A percentile compares a stretch with the other conserved stretches of the same genome.
Conservation (phyloP, 2,797 vertebrate genomes). For the Graptemys geographica region DNA sequence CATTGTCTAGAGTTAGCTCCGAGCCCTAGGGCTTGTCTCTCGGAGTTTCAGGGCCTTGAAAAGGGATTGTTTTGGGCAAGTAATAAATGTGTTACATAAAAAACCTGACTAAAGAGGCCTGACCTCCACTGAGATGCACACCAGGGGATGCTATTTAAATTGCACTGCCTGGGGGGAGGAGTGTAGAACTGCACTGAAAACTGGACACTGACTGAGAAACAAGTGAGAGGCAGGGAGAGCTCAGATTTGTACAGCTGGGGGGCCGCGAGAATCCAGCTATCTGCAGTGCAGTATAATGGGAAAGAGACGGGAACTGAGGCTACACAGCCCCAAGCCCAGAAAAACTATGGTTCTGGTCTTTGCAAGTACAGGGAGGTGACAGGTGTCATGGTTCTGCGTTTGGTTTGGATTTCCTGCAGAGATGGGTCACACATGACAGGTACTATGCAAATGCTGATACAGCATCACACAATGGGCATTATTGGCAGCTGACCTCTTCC, state of each 20-base stretch:
- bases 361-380: not conserved
- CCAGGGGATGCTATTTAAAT: not conserved
- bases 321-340: not conserved
- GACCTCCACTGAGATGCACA: accelerated
- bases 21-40: accelerated
- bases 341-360: not conserved
- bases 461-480: not conserved
- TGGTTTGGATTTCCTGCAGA: not conserved
- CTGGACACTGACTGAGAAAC: not conserved
- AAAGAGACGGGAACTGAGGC: not conserved
- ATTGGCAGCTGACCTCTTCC: not conserved
- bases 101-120: not conserved
- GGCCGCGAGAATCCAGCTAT: not conserved
- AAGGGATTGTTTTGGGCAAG: not conserved
- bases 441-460: not conserved
- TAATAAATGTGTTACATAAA: not conserved
- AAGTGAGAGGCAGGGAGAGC: not conserved
- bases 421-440: not conserved
- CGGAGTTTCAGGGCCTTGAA: not conserved
- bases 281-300: not conserved
- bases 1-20: not conserved
- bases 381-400: not conserved
- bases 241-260: not conserved
- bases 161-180: not conserved
- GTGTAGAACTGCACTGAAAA: not conserved